Evolutionary conservation across 2,888 invertebrate genomes (phyloP), one percentile per base, ranked within the genome.

Genomic region (Agonopterix heracliana): DNA sequence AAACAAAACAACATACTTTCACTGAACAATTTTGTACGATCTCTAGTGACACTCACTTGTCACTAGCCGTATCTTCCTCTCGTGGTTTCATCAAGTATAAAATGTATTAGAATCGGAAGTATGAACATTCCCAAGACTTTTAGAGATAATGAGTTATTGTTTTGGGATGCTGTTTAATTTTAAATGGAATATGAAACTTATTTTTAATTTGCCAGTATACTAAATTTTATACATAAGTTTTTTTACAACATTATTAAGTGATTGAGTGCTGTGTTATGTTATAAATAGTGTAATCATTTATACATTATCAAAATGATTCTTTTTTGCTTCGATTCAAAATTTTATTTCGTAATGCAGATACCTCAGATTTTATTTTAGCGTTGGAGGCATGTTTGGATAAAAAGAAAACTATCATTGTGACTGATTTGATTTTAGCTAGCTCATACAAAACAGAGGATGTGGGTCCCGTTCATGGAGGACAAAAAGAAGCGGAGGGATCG

Each of bases 261-360:
- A 78, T 78, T 68, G 71, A 74, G 71, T 71, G 74, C 79, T 79
- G 81, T 79, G 79, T 78, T 79, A 75, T 61, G 63, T 66, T 70
- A 66, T 63, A 54, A 61, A 64, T 64, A 68, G 62, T 64, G 60
- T 66, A 48, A 64, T 65, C 62, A 60, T 54, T 67, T 68, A 62
- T 61, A 48, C 60, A 59, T 54, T 52, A 34, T 41, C 17, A 26
- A 14, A 34, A 13, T 47, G 34, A 40, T 47, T 17, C 47, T 47
- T 47, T 41, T 12, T 42, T 5, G 12, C 7, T 26, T 46, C 38
- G 34, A 34, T 41, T 41, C 41, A 34, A 34, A 43, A 36, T 46
- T 42, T 43, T 47, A 36, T 47, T 26, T 26, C 26, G 26, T 26
- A 26, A 26, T 45, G 12, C 34, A 12, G 34, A 10, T 43, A 9